Evolutionary conservation across 2,888 invertebrate species (phyloP).

Genomic region (Busseola fusca): DNA sequence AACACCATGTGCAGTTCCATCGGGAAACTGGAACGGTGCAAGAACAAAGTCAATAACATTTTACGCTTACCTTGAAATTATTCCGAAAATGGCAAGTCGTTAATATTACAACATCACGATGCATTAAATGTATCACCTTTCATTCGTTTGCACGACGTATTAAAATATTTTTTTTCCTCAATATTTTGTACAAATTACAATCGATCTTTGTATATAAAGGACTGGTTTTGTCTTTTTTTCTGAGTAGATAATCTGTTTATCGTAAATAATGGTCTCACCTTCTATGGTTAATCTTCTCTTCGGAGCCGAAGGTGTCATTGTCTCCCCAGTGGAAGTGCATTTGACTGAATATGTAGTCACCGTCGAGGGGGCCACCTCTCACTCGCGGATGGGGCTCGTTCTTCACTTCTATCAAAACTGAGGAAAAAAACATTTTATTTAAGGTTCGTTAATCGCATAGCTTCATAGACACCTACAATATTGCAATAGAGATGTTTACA

Average conservation of each 20-base stretch:
- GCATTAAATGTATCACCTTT: constrained; percentile 9
- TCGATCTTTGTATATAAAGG: constrained; percentile 29
- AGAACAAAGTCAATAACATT: constrained; percentile 16
- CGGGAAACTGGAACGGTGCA: constrained; percentile 88
- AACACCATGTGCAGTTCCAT: constrained; percentile 95
- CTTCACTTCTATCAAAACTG: constrained; percentile 90
- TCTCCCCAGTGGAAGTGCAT: constrained; percentile 96
- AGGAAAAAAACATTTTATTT: constrained; percentile 42
- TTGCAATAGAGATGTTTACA: neutral
- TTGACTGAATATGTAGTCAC: constrained; percentile 92
- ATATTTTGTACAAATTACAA: constrained; percentile 17
- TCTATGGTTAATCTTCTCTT: constrained; percentile 92
- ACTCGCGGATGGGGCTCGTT: constrained; percentile 88
- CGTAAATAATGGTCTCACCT: constrained; percentile 76
- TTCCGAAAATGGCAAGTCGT: constrained; percentile 12
- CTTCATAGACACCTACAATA: neutral
- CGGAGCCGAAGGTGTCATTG: constrained; percentile 93
- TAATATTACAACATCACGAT: constrained; percentile 31
- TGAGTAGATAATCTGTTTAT: neutral
- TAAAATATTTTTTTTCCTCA: constrained; percentile 22
- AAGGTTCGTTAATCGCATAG: neutral
- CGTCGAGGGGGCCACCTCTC: constrained; percentile 91
- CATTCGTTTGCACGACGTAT: constrained; percentile 1
- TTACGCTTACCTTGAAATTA: constrained; percentile 2
- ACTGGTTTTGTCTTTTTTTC: constrained; percentile 2